Conservation (phyloP, 2,113 vertebrate species). For the Xerus inauris region DNA sequence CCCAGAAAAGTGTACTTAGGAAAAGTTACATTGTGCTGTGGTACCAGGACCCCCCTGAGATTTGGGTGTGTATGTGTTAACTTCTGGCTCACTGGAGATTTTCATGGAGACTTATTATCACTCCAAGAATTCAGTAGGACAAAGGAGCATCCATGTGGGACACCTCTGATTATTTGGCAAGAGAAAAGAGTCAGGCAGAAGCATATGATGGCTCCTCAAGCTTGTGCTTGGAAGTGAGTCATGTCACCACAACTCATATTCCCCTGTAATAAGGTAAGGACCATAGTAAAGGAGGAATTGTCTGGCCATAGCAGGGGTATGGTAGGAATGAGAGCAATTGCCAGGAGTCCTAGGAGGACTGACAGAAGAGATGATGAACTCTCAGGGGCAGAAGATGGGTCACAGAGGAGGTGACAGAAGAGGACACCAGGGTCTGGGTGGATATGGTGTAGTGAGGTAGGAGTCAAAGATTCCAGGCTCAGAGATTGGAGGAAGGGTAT, state of each 20-base stretch:
- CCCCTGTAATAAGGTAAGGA: neutral
- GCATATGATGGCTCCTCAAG: neutral
- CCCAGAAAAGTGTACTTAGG: neutral
- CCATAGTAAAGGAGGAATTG: neutral
- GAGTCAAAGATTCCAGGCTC: neutral
- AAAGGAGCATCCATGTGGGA: too few relatives aligned
- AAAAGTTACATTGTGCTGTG: neutral
- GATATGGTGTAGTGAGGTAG: fast-evolving
- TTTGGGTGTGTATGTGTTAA: too few relatives aligned
- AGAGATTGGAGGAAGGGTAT: neutral
- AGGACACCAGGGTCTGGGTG: neutral
- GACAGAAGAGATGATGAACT: neutral
- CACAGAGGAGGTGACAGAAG: neutral
- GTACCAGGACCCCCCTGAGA: neutral
- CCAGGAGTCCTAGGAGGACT: neutral
- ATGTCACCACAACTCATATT: fast-evolving
- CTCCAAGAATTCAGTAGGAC: neutral
- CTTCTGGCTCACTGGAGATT: neutral
- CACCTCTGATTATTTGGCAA: neutral
- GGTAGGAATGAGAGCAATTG: neutral
- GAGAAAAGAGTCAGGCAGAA: neutral
- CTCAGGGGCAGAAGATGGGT: too few relatives aligned
- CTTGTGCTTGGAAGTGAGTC: neutral
- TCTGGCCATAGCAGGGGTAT: neutral
- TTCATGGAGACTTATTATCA: too few relatives aligned